These are phyloP conservation scores for Chitala chitala DNA, from an alignment of 2,113 vertebrate genomes.

Conservation along the genomic window DNA sequence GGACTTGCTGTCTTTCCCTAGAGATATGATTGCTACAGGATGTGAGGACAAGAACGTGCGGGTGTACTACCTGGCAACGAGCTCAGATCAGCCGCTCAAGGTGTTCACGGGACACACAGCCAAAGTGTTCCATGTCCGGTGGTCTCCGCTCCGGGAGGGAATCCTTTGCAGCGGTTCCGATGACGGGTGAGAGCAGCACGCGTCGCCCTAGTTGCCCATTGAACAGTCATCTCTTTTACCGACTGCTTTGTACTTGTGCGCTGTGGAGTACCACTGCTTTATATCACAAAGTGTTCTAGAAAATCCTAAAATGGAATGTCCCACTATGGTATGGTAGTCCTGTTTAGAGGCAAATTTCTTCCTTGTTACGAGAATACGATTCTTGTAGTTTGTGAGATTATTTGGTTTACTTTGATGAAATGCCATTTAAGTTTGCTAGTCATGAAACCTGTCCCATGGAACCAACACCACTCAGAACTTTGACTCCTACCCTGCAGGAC, in stretches of 20 bases:
- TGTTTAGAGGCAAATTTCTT: no score
- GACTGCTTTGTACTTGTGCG: no score
- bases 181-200: constrained; percentile 68
- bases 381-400: background rate
- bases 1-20: constrained; percentile 43
- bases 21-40: constrained; percentile 97
- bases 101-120: constrained; percentile 88
- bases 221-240: no score
- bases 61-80: constrained; percentile 94
- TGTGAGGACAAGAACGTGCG: constrained; percentile 94
- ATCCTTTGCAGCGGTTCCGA: constrained; percentile 96
- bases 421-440: background rate
- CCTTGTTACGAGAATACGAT: no score
- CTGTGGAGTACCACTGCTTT: background rate
- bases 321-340: no score
- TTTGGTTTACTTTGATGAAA: background rate
- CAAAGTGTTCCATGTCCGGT: constrained; percentile 93
- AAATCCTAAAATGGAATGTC: background rate
- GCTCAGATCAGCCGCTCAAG: constrained; percentile 91
- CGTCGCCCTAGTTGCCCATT: background rate
- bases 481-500: no score
- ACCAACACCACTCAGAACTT: no score
- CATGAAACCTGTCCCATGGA: background rate
- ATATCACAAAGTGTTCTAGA: background rate
- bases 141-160: constrained; percentile 95